Percentiles rank a stretch among this genome's conserved stretches.
Evolutionary conservation across 2,888 invertebrate genomes (phyloP).

Genomic region (Caprella mutica): DNA sequence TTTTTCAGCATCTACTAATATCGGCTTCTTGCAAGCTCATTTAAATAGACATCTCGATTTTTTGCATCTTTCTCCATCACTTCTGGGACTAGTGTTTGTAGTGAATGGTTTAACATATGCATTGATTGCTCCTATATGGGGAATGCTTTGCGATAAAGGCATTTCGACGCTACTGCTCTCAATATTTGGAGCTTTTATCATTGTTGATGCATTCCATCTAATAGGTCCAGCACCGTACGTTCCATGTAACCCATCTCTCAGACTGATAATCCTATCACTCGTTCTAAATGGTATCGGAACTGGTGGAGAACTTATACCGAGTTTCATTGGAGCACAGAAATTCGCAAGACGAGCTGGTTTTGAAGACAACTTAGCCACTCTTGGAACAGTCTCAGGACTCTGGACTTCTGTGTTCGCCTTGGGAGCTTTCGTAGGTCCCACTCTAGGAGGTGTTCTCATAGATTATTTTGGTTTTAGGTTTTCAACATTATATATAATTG

Average conservation of each 20-base stretch:
- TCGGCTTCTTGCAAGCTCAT: slow-evolving; percentile 78
- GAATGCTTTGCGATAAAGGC: slow-evolving; percentile 66
- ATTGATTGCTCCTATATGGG: slow-evolving; percentile 64
- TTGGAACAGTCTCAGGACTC: slow-evolving; percentile 74
- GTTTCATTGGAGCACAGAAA: slow-evolving; percentile 69
- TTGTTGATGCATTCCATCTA: slow-evolving; percentile 57
- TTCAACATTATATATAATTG: slow-evolving; percentile 58
- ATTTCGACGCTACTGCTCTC: slow-evolving; percentile 53
- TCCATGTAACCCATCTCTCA: slow-evolving; percentile 39
- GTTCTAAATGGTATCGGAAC: slow-evolving; percentile 71
- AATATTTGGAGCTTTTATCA: slow-evolving; percentile 53
- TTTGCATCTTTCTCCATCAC: slow-evolving; percentile 51
- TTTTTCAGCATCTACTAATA: slow-evolving; percentile 68
- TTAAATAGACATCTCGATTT: slow-evolving; percentile 69
- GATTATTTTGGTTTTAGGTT: slow-evolving; percentile 59
- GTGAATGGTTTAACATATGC: slow-evolving; percentile 73
- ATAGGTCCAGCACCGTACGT: slow-evolving; percentile 75
- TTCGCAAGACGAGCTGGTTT: slow-evolving; percentile 66
- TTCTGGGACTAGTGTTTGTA: slow-evolving; percentile 68
- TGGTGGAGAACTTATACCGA: slow-evolving; percentile 72
- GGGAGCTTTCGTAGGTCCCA: slow-evolving; percentile 73
- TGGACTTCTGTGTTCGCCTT: slow-evolving; percentile 83
- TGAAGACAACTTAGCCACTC: slow-evolving; percentile 74
- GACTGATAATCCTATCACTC: slow-evolving; percentile 28
- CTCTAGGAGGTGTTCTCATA: slow-evolving; percentile 58